phyloP scores from a whole-genome alignment of 2,888 invertebrate species.

The Ormyrus thymus region DNA sequence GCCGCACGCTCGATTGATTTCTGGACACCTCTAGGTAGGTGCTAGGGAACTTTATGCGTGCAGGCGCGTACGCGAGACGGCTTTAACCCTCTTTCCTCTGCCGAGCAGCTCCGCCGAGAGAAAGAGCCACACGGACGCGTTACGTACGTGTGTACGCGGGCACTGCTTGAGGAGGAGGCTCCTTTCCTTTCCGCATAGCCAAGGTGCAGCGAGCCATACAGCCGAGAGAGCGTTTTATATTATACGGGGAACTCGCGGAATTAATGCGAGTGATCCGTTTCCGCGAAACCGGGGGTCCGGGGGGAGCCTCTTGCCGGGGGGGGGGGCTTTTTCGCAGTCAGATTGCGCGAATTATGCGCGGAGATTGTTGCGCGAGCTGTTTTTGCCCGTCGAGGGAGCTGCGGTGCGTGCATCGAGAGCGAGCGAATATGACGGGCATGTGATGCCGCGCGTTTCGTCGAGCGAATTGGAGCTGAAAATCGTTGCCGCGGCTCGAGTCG shows the following conservation, averaged over 20 bases:
- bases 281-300: conserved; percentile 45
- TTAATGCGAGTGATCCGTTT: conserved; percentile 68
- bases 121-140: conserved; percentile 19
- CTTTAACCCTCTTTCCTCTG: conserved; percentile 20
- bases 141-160: conserved; percentile 7
- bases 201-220: conserved; percentile 73
- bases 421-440: neutral
- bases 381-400: too few species aligned
- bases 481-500: conserved; percentile 1
- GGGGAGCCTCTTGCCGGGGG: neutral
- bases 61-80: neutral
- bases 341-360: too few species aligned
- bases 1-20: conserved; percentile 63
- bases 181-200: conserved; percentile 75
- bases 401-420: neutral
- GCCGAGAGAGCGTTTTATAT: conserved; percentile 61
- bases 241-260: conserved; percentile 64
- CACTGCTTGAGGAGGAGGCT: conserved; percentile 61
- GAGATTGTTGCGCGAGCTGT: neutral
- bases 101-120: neutral
- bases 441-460: neutral
- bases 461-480: conserved; percentile 47
- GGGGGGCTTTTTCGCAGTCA: neutral
- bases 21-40: conserved; percentile 62
- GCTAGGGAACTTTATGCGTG: conserved; percentile 39